These are phyloP conservation scores for Rhegmatorhina hoffmannsi DNA, from an alignment of 2,113 vertebrate genomes.

Conservation along the genomic window DNA sequence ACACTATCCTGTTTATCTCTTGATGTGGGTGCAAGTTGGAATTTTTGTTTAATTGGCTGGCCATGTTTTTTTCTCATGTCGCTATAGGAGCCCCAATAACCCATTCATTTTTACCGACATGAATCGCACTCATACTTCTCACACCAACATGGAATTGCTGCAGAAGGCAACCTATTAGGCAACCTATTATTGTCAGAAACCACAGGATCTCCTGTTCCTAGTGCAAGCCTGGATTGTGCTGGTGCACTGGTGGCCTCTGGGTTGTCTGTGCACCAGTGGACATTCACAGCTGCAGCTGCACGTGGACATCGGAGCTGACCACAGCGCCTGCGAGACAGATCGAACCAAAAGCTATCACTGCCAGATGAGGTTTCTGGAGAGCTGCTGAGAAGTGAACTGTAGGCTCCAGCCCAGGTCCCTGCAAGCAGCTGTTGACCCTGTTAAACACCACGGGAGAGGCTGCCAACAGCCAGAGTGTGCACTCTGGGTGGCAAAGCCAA, in stretches of 20 bases:
- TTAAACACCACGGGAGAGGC: neutral
- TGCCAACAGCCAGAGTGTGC: neutral
- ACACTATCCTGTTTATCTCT: too few relatives aligned
- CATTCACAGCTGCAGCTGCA: neutral
- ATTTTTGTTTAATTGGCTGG: too few relatives aligned
- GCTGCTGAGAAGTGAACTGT: neutral
- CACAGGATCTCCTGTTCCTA: neutral
- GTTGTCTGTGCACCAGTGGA: fast-evolving
- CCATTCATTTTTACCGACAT: too few relatives aligned
- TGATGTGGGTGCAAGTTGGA: too few relatives aligned
- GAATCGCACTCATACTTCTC: too few relatives aligned
- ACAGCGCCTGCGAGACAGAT: fast-evolving
- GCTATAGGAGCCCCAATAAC: too few relatives aligned
- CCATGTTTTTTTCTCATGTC: too few relatives aligned
- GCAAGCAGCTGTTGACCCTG: neutral
- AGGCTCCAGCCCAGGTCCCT: neutral
- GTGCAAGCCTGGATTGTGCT: neutral
- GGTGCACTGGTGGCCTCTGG: neutral
- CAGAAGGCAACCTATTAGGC: neutral
- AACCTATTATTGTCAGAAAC: neutral
- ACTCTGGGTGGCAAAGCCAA: neutral
- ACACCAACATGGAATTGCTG: neutral
- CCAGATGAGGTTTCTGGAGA: neutral
- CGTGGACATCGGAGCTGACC: fast-evolving
- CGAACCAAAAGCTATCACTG: neutral